A percentile compares a stretch with the other conserved stretches of the same genome.
Conservation (phyloP, 2,797 vertebrate genomes). For the Spinus olivaceus region DNA sequence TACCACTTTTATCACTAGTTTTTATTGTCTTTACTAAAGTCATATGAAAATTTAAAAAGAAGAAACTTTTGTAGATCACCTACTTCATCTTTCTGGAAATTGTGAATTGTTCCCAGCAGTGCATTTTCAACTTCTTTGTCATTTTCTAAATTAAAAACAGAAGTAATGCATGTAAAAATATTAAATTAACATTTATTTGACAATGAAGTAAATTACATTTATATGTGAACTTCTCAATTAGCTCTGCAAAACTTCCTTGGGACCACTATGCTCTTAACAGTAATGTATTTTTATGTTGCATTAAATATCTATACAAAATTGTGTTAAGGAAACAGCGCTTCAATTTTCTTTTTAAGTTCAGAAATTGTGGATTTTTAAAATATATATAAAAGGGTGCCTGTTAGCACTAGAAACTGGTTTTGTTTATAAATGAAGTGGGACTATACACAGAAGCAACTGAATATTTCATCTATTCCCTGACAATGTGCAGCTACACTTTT, state of each 20-base stretch:
- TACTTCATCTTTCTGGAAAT: constrained; percentile 10
- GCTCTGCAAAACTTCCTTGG: constrained; percentile 34
- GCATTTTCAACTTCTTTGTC: constrained; percentile 41
- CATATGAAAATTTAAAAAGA: constrained; percentile 18
- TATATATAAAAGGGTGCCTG: neutral
- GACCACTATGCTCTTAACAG: constrained; percentile 1
- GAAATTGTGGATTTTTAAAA: neutral
- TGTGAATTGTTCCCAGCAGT: constrained; percentile 13
- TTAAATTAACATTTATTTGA: constrained; percentile 72
- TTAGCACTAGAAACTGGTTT: neutral
- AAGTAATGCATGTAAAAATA: constrained; percentile 52
- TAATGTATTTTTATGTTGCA: constrained; percentile 1
- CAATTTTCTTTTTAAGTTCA: neutral
- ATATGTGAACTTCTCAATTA: constrained; percentile 68
- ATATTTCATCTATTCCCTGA: neutral
- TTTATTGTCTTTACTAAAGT: constrained; percentile 12
- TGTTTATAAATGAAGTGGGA: neutral
- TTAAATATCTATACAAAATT: neutral
- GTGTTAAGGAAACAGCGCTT: neutral
- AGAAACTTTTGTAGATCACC: constrained; percentile 40
- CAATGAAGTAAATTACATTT: constrained; percentile 67
- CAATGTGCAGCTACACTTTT: neutral
- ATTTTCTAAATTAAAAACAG: constrained; percentile 67
- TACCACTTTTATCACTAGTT: constrained; percentile 10
- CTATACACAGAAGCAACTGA: neutral